phyloP scores from a whole-genome alignment of 2,113 vertebrate genomes.

The Nicator chloris region DNA sequence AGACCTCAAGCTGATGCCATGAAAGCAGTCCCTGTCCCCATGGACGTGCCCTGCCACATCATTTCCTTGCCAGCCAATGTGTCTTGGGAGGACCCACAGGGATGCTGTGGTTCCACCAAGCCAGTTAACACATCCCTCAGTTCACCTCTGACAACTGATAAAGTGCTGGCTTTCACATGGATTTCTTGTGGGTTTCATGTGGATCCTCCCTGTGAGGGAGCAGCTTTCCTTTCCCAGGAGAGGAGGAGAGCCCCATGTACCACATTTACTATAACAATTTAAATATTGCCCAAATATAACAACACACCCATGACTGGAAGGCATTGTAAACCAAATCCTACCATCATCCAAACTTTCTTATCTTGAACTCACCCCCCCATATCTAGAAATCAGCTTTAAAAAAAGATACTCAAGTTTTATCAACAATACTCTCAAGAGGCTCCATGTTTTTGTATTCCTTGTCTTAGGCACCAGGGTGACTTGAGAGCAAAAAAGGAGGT shows the following conservation, averaged over 20 bases:
- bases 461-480: background rate
- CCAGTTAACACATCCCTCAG: background rate
- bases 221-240: background rate
- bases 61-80: background rate
- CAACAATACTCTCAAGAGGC: background rate
- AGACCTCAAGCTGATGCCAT: background rate
- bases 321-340: background rate
- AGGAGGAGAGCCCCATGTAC: background rate
- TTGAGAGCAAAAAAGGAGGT: background rate
- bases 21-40: background rate
- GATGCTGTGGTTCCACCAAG: background rate
- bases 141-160: background rate
- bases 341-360: background rate
- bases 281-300: background rate
- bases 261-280: background rate
- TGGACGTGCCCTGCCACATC: background rate
- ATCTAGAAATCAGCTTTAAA: background rate
- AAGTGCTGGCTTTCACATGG: background rate
- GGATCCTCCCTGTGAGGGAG: background rate
- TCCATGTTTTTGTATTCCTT: background rate
- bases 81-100: background rate
- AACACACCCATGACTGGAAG: rapidly evolving
- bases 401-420: background rate
- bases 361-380: background rate
- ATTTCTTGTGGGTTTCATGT: background rate